These are phyloP conservation scores for Notamacropus eugenii DNA, from an alignment of 2,797 vertebrate genomes.

Conservation along the genomic window DNA sequence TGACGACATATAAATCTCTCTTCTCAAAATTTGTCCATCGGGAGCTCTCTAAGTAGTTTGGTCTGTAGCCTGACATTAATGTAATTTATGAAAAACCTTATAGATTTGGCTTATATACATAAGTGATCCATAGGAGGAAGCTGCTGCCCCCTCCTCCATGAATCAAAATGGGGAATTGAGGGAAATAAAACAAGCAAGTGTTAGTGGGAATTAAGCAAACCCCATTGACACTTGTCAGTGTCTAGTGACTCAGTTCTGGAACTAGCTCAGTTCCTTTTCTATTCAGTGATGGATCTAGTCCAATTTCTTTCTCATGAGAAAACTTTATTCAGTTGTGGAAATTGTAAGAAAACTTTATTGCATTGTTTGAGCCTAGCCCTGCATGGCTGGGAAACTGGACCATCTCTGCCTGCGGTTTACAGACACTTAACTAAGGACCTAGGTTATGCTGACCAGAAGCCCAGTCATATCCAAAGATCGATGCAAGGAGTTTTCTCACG, in stretches of 20 bases:
- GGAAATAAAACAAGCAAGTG: neutral
- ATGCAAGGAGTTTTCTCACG: too few relatives aligned
- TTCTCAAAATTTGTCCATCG: neutral
- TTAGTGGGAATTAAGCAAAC: neutral
- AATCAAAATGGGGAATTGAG: neutral
- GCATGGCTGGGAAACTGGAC: neutral
- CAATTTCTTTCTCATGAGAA: neutral
- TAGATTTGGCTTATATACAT: neutral
- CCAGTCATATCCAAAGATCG: too few relatives aligned
- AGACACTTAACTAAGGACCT: neutral
- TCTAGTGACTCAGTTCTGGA: neutral
- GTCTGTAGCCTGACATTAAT: too few relatives aligned
- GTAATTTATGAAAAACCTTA: neutral
- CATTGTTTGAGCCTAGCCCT: neutral
- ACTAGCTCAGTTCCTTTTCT: neutral
- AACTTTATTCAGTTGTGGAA: neutral
- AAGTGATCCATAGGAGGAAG: neutral
- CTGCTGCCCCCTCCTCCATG: neutral
- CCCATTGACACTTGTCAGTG: neutral
- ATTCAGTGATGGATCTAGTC: neutral
- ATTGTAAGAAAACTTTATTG: neutral
- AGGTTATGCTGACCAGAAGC: neutral
- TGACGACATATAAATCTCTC: neutral
- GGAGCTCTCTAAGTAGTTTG: neutral
- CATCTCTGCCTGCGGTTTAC: neutral